Evolutionary conservation across 2,797 vertebrate species (phyloP), one percentile per base, ranked within the genome.

Genomic region (Hemitrygon akajei): DNA sequence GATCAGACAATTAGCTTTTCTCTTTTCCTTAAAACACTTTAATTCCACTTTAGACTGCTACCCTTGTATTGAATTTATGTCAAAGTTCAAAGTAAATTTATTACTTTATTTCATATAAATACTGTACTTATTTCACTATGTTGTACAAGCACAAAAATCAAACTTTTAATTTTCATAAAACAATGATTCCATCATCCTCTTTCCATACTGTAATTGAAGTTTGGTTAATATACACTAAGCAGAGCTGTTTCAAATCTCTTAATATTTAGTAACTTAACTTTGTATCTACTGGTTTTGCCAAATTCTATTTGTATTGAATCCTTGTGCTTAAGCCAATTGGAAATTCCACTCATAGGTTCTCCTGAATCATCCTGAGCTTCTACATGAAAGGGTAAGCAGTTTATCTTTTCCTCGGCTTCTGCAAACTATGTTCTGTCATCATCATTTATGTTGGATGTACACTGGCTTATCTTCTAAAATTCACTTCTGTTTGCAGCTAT

Each of bases 271-370:
- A 93, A 93, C 47, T 47, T 73, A 75, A 40, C 27, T 47, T 76
- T 76, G 40, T 76, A 75, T 56, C 69, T 93, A 58, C 91, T 58
- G 71, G 91, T 75, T 56, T 47, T 93, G 71, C 40, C 30, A 93
- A 76, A 93, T 93, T 71, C 40, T 71, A 76, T 93, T 93, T 93
- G 71, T 93, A 93, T 93, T 75, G 91, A 93, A 75, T 93, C 40
- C 40, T 71, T 73, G 66, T 27, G 91, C 30, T 93, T n/a, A 73
- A 56, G 91, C 73, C 91, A 93, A 93, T 93, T 93, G 91, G 91
- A 75, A 93, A 73, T 93, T 93, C 71, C 40, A 12, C 91, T 56
- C 40, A 75, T 91, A 91, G 87, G 34, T 37, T 89, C 30, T 16
- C 60, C 63, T 66, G 87, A 76, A 93, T 93, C 14, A 11, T 75